Evolutionary conservation across 2,113 vertebrate genomes (phyloP), one percentile per base, ranked within the genome.

Genomic region (Prunella himalayana): DNA sequence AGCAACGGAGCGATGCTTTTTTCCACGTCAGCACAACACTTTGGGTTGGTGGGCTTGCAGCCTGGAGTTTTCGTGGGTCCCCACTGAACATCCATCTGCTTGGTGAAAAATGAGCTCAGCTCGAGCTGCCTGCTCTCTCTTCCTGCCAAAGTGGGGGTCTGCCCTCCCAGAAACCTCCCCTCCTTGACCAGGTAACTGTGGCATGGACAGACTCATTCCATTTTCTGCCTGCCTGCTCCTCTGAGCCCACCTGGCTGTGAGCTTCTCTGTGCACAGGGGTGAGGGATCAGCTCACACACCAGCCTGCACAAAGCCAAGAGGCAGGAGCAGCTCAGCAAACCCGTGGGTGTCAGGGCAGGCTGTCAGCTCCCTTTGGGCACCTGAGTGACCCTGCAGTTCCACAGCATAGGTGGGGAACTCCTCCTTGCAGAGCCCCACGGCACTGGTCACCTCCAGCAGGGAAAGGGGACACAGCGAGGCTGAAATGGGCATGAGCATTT

Each of bases 81-180:
- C 90, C 4, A 37, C 94, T 90, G 90, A 94, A 96, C 60, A 82
- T 83, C 92, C 94, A 94, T 95, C 94, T 90, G 85, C 82, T 86
- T 64, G 64, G 68, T 2, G 23, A 69, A 72, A 82, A 93, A 77
- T 0, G 64, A 88, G 85, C 79, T 83, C 85, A 75, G 71, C 92
- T 88, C 79, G 70, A 81, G 64, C 79, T 92, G 85, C 73, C 72
- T 63, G 71, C 41, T 86, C 42, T 72, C 59, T 92, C 71, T 63
- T 83, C 27, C 92, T 92, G 79, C 56, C 88, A 96, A 88, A 93
- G 42, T 2, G 2, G 68, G 85, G 76, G 31, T 60, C 51, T 21
- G 2, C 50, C 75, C 78, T 72, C 90, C 30, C 79, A 83, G 70
- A 47, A 90, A 73, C 13, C 27, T 75, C 28, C 25, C 23, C 28